Base-by-base conservation (phyloP, 23 tunicate genomes). In the Halocynthia aurantium region DNA sequence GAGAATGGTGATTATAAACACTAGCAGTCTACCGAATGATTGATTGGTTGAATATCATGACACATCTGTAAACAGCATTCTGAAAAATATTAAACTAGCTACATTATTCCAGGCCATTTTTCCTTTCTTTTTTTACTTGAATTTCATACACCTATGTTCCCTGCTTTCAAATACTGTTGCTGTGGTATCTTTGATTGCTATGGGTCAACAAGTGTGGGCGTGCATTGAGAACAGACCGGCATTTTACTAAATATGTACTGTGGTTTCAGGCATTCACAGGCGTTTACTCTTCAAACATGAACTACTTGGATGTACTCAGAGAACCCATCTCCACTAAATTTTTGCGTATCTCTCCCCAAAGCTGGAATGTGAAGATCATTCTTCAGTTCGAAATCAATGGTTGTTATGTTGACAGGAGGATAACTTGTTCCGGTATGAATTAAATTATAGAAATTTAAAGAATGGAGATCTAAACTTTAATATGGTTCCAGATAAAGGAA, bases 381-480 rank as follows among this genome's bases (percentile, higher is more conserved):
- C 9, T 92, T 72, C 98, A 86, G 61, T 92, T 92, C 75, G 98
- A 92, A 74, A 66, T 92, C 75, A 78, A 76, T 61, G 98, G 98
- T 12, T 92, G 98, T 56, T 92, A 92, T 68, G 85, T 78, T 6
- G 85, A 76, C 55, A 44, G 81, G 10, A 52, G 90, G 67, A 82
- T 86, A 31, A 63, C 92, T 5, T 92, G 98, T 69, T 56, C 82
- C 21, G 92, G 98, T 92, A 62, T 51, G 57, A 62, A 76, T 10
- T 2, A 68, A 68, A 68, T 17, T n/a, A 68, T 17, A 21, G 13
- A 12, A 68, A 12, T n/a, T n/a, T 17, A 68, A 68, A 31, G 44
- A 31, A 31, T 31, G 44, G 44, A 4, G 44, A n/a, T 72, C 77
- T 11, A 5, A 72, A 65, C 31, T 9, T 15, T 9, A 65, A 40